Percentiles rank a stretch among this genome's conserved stretches.
Evolutionary conservation across 1,140 invertebrate genomes (phyloP).

Genomic region (Zelostemma sp.): DNA sequence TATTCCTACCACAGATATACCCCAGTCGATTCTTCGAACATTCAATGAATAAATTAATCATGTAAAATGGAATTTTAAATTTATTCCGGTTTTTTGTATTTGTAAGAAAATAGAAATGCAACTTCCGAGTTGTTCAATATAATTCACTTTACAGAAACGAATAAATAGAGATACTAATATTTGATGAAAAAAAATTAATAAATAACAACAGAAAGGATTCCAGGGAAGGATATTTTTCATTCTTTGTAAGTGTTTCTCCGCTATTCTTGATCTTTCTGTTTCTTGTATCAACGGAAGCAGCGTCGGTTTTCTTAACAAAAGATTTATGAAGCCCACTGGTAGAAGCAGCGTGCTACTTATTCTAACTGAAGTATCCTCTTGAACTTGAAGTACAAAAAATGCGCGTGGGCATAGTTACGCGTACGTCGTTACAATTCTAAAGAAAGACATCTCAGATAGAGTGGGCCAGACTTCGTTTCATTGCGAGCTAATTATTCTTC

Average conservation of each 20-base stretch:
- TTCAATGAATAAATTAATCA: too few species aligned
- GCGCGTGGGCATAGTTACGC: conserved; percentile 24
- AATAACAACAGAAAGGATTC: conserved; percentile 29
- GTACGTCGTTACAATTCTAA: not conserved
- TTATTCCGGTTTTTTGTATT: too few species aligned
- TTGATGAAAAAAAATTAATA: too few species aligned
- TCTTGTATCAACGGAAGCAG: conserved; percentile 45
- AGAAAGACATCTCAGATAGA: not conserved
- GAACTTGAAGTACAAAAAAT: conserved; percentile 48
- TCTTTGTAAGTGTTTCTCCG: conserved; percentile 39
- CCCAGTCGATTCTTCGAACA: too few species aligned
- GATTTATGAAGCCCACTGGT: conserved; percentile 57
- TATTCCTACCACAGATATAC: too few species aligned
- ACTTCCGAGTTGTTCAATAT: too few species aligned
- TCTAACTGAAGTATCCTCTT: conserved; percentile 54
- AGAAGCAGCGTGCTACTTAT: conserved; percentile 57
- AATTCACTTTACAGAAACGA: too few species aligned
- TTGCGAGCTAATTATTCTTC: not conserved
- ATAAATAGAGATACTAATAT: too few species aligned
- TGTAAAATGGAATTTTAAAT: too few species aligned
- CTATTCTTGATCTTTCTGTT: conserved; percentile 59
- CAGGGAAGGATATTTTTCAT: conserved; percentile 30
- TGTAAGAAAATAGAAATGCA: too few species aligned
- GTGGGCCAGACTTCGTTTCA: not conserved
- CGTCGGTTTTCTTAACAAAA: conserved; percentile 56